Base-by-base conservation (phyloP, 2,797 vertebrate species). In the Gymnothorax javanicus region DNA sequence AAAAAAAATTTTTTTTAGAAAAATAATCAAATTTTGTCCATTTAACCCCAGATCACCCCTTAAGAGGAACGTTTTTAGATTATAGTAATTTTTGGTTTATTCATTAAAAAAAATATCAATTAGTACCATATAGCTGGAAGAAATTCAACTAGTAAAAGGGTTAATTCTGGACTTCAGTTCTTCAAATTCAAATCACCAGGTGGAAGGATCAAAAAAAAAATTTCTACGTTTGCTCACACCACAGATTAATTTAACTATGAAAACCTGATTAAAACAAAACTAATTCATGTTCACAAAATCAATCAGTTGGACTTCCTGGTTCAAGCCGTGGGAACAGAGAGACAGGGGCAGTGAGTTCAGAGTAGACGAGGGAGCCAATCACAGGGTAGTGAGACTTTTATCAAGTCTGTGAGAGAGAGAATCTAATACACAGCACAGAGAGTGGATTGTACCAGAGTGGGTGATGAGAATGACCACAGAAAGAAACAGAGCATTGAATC, bases 321-420 rank as follows among this genome's bases (percentile, higher is more conserved):
- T 43, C 73, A 17, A 6, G 33, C 60, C 25, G 52, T 27, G n/a
- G 12, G 57, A 56, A n/a, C 52, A 56, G 23, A 52, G 79, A 27
- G 33, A 84, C 82, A 11, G 43, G 13, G 85, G 12, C 85, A 89
- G 88, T 12, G 64, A 75, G 56, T 33, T 59, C 75, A 52, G 50
- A 60, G 67, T 67, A n/a, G 83, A 87, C 57, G 81, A 86, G 87
- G 15, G 52, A 87, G 87, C 84, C 77, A 88, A 88, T 92, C 73
- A 90, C 92, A 69, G 67, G 75, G 85, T 71, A 87, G 91, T 93
- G 91, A 91, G 93, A 90, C 87, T 92, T 94, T 89, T 93, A 89
- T 89, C 91, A 88, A 50, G 82, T 20, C 86, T 85, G 89, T 90
- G 91, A 93, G 91, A 93, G 87, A n/a, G 62, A 69, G 64, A 69